These are phyloP conservation scores for Parapristionchus giblindavisi DNA, from an alignment of 2,888 invertebrate genomes.

Conservation along the genomic window DNA sequence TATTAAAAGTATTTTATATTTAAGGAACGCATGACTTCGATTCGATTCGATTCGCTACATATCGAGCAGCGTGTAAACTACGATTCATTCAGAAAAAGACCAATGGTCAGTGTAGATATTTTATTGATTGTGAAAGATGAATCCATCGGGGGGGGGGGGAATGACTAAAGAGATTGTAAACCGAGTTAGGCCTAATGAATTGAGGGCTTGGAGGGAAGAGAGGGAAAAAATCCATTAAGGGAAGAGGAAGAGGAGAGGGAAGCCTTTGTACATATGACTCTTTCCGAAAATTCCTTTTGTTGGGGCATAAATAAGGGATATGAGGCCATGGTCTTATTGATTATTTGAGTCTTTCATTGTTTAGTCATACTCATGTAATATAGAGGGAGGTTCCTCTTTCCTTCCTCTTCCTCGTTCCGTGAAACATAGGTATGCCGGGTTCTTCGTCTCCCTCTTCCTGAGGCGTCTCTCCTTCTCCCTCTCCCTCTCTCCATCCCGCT, in stretches of 20 bases:
- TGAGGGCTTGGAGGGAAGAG: too few species aligned
- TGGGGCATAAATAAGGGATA: too few species aligned
- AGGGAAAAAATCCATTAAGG: too few species aligned
- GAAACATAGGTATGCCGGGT: background rate
- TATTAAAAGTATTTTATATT: conserved; percentile 25
- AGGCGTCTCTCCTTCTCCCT: background rate
- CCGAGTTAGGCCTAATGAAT: too few species aligned
- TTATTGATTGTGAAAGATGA: background rate
- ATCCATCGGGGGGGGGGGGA: background rate
- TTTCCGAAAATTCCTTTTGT: too few species aligned
- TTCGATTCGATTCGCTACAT: conserved; percentile 94
- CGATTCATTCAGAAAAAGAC: conserved; percentile 97
- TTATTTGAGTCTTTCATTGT: too few species aligned
- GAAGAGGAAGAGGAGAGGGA: background rate
- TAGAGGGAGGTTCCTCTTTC: background rate
- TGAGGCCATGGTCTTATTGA: too few species aligned
- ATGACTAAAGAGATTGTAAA: background rate
- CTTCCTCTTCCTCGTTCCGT: background rate
- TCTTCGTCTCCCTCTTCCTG: too few species aligned
- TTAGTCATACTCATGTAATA: background rate
- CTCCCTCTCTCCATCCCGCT: background rate
- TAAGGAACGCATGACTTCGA: conserved; percentile 84
- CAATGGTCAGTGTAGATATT: conserved; percentile 78
- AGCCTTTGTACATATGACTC: too few species aligned
- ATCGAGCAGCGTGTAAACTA: conserved; percentile 94